Conservation (phyloP, 1,140 invertebrate species). For the Brachionus asplanchnoidis region DNA sequence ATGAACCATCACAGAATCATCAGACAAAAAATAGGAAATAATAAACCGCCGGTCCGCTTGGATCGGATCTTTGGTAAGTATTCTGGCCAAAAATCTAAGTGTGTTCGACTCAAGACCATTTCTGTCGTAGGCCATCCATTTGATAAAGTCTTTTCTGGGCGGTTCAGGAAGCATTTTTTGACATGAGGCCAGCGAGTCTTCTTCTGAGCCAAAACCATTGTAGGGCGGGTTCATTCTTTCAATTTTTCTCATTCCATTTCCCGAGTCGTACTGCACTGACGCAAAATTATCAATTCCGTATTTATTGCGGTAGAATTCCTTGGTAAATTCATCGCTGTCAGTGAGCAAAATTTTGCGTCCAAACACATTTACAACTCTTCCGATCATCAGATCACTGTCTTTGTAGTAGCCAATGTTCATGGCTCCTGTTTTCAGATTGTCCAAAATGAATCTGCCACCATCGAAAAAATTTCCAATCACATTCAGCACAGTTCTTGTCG, state of each 20-base stretch:
- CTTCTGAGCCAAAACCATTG: slow-evolving; percentile 58
- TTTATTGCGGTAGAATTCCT: slow-evolving; percentile 60
- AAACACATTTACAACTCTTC: slow-evolving; percentile 54
- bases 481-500: slow-evolving; percentile 66
- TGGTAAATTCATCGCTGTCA: slow-evolving; percentile 56
- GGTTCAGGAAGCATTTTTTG: slow-evolving; percentile 55
- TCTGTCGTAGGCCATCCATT: slow-evolving; percentile 60
- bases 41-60: slow-evolving; percentile 70
- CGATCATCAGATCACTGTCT: slow-evolving; percentile 68
- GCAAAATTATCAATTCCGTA: slow-evolving; percentile 47
- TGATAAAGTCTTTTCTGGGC: slow-evolving; percentile 54
- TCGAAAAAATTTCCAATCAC: slow-evolving; percentile 64
- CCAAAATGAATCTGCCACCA: slow-evolving; percentile 62
- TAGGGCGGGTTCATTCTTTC: slow-evolving; percentile 52
- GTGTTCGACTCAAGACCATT: slow-evolving; percentile 69
- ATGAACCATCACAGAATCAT: slow-evolving; percentile 76
- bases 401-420: slow-evolving; percentile 63
- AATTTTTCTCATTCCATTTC: neutral
- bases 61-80: slow-evolving; percentile 67
- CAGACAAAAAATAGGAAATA: slow-evolving; percentile 72
- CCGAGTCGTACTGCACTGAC: slow-evolving; percentile 3
- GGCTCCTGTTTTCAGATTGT: slow-evolving; percentile 57
- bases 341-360: slow-evolving; percentile 53
- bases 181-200: slow-evolving; percentile 56
- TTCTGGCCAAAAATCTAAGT: slow-evolving; percentile 70